Percentiles rank a stretch among this genome's conserved stretches.
phyloP scores from a whole-genome alignment of 2,113 vertebrate species.

The Caranx ignobilis region DNA sequence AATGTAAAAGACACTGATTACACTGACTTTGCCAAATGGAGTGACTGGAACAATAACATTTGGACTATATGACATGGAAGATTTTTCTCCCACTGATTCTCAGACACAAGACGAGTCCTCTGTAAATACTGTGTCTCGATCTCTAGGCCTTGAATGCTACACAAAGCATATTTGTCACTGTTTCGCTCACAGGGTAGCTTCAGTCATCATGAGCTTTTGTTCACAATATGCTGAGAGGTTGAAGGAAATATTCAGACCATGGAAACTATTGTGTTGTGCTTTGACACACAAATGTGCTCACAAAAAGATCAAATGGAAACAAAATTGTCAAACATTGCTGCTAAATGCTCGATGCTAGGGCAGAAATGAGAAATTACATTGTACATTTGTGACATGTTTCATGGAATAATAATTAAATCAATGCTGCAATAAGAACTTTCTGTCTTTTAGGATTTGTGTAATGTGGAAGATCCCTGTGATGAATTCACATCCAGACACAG shows the following conservation, averaged over 20 bases:
- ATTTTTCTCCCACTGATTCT: constrained; percentile 26
- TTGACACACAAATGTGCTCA: neutral
- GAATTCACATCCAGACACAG: constrained; percentile 88
- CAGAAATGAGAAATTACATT: neutral
- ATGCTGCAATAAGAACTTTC: neutral
- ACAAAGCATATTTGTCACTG: neutral
- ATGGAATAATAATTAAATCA: neutral
- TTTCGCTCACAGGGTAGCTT: neutral
- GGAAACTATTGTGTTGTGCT: neutral
- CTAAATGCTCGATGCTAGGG: neutral
- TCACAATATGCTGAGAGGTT: neutral
- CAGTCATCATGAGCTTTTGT: neutral
- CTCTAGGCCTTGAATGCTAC: neutral
- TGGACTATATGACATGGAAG: constrained; percentile 36
- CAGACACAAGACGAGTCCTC: constrained; percentile 15
- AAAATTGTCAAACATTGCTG: neutral
- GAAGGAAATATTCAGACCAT: constrained; percentile 5
- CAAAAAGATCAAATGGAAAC: constrained; percentile 3
- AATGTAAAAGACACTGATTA: constrained; percentile 49
- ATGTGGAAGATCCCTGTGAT: constrained; percentile 84
- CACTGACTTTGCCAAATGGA: constrained; percentile 45
- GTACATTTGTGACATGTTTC: neutral
- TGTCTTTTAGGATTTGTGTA: constrained; percentile 86
- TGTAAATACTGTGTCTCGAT: constrained; percentile 5
- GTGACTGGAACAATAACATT: constrained; percentile 28